Percentiles rank a stretch among this genome's conserved stretches.
phyloP scores from a whole-genome alignment of 2,797 vertebrate species.

The Vireo griseus region DNA sequence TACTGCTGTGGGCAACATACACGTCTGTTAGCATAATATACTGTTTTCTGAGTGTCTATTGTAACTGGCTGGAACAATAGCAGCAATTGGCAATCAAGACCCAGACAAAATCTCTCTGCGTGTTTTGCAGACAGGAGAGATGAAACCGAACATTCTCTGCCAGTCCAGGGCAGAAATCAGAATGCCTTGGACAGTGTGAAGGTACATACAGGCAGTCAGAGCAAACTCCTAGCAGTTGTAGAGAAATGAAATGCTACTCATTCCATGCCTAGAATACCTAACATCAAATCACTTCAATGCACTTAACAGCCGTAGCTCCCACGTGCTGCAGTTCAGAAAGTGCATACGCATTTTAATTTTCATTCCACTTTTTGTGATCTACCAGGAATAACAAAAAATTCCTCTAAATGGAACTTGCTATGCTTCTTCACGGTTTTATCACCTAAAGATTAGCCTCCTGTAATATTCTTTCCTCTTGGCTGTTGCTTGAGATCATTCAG shows the following conservation, averaged over 20 bases:
- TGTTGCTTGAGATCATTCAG: background rate
- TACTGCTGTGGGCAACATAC: background rate
- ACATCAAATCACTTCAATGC: background rate
- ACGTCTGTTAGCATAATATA: background rate
- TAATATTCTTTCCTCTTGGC: background rate
- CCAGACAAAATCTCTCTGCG: background rate
- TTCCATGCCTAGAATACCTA: background rate
- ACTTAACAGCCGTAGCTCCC: background rate
- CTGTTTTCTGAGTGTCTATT: background rate
- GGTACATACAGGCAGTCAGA: background rate
- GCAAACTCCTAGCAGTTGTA: background rate
- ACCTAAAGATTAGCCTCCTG: background rate
- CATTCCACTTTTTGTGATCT: background rate
- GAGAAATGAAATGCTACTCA: background rate
- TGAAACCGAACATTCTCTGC: background rate
- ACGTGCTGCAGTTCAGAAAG: background rate
- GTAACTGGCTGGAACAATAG: background rate
- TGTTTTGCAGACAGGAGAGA: background rate
- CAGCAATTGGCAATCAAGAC: background rate
- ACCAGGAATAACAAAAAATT: background rate
- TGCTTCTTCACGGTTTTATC: background rate
- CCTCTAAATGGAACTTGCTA: background rate
- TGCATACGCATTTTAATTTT: background rate
- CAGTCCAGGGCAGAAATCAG: background rate
- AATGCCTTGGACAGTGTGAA: background rate